phyloP scores from a whole-genome alignment of 2,797 vertebrate species.

The Poecile montanus region DNA sequence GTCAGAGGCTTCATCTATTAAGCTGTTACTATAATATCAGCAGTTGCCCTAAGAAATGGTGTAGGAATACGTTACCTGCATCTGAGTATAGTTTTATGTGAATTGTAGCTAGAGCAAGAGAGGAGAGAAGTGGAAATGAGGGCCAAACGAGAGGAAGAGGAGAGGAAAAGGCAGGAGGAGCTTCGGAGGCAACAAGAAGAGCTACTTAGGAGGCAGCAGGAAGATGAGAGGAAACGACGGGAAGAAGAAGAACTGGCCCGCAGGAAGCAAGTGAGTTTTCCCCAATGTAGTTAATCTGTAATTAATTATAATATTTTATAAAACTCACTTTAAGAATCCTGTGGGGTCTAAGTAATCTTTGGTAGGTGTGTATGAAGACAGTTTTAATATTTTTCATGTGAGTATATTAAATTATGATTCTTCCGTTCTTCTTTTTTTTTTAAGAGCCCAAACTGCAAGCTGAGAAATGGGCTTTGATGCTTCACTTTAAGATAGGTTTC shows the following conservation, averaged over 20 bases:
- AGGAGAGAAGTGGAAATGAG: constrained; percentile 92
- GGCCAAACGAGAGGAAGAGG: constrained; percentile 94
- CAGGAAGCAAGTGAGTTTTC: constrained; percentile 88
- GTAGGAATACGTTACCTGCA: constrained; percentile 62
- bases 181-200: constrained; percentile 90
- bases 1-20: constrained; percentile 27
- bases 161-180: constrained; percentile 90
- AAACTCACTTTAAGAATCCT: constrained; percentile 62
- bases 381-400: constrained; percentile 43
- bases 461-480: neutral
- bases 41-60: constrained; percentile 39
- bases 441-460: neutral
- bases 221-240: constrained; percentile 88
- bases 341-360: constrained; percentile 48
- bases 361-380: constrained; percentile 38
- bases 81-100: constrained; percentile 63
- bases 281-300: constrained; percentile 51
- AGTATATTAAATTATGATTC: neutral
- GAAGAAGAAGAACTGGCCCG: constrained; percentile 90
- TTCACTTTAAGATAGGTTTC: neutral
- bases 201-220: constrained; percentile 86
- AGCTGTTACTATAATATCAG: neutral
- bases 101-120: constrained; percentile 90
- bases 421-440: neutral
- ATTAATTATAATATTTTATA: constrained; percentile 34